Conservation (phyloP, 2,888 invertebrate genomes). For the Morpho helenor region DNA sequence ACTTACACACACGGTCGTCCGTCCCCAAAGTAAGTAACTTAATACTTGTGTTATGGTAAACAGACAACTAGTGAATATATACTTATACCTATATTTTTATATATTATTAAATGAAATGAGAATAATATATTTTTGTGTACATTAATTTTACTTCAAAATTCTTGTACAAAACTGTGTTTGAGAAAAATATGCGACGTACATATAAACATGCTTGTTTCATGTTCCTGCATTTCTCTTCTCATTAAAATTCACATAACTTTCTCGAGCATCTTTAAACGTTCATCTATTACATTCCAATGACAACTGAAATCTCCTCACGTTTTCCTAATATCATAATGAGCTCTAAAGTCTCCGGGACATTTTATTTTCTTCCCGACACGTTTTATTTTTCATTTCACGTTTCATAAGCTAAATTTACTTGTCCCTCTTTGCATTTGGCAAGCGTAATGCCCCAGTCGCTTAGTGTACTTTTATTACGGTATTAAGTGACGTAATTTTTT, state of each 20-base stretch:
- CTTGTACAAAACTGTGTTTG: too few relatives aligned
- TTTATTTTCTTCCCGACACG: conserved; percentile 71
- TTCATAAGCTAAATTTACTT: conserved; percentile 74
- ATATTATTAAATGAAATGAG: too few relatives aligned
- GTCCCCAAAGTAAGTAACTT: too few relatives aligned
- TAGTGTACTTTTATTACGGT: conserved; percentile 80
- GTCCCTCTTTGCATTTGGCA: conserved; percentile 70
- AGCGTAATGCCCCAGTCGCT: conserved; percentile 76
- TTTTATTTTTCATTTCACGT: conserved; percentile 79
- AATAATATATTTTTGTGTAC: too few relatives aligned
- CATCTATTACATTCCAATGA: conserved; percentile 43
- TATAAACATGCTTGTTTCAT: too few relatives aligned
- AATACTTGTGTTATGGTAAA: too few relatives aligned
- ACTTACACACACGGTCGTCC: too few relatives aligned
- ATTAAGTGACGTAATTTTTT: conserved; percentile 81
- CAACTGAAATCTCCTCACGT: conserved; percentile 72
- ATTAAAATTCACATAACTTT: conserved; percentile 20
- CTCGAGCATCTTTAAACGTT: conserved; percentile 21
- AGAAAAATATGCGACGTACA: too few relatives aligned
- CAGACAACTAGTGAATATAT: too few relatives aligned
- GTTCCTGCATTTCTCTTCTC: conserved; percentile 4
- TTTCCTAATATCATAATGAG: conserved; percentile 73
- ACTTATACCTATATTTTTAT: too few relatives aligned
- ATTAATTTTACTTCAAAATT: too few relatives aligned
- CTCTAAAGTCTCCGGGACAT: conserved; percentile 66